Base-by-base conservation (phyloP, 1,140 invertebrate species). In the Leptopilina boulardi region DNA sequence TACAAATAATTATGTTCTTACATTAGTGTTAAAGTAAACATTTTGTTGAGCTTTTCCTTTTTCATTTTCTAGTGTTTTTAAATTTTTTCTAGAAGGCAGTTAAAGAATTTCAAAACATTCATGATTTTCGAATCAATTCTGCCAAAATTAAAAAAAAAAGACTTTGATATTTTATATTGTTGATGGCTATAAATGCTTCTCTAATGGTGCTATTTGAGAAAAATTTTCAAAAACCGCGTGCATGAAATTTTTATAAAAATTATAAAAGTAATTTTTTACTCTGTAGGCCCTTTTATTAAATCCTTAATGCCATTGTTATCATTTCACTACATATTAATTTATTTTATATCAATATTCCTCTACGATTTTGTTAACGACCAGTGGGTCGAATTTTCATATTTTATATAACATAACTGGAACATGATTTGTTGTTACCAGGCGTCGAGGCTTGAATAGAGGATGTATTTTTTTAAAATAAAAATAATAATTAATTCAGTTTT, bases 311-410 rank as follows among this genome's bases (percentile, higher is more conserved):
- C 56, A 23, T 21, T 66, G 56, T 42, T 30, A 70, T 51, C 13
- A 23, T 23, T 41, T 66, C n/a, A 70, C 26, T n/a, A n/a, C n/a
- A n/a, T n/a, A n/a, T 44, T 38, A 38, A 75, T 75, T 75, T 75
- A 44, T 70, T 75, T 70, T 70, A 34, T 70, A 18, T 1, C 56
- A 21, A 75, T 75, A 70, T 75, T 70, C 26, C 3, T 75, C 41
- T 75, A 70, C 56, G 74, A 70, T 70, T 44, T 75, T 75, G 74
- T 75, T 75, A 70, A 75, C 41, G 38, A 70, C 47, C 38, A 34
- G 44, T 75, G 23, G 59, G 59, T 75, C 56, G 74, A 75, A 75
- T 70, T 75, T 75, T 70, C 21, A 75, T 75, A 75, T 75, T 70
- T 75, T 75, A 70, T 75, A 44, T 30, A 30, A 3, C 2, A 38